These are phyloP conservation scores for Graphium colonna DNA, from an alignment of 2,888 invertebrate genomes.

Conservation along the genomic window DNA sequence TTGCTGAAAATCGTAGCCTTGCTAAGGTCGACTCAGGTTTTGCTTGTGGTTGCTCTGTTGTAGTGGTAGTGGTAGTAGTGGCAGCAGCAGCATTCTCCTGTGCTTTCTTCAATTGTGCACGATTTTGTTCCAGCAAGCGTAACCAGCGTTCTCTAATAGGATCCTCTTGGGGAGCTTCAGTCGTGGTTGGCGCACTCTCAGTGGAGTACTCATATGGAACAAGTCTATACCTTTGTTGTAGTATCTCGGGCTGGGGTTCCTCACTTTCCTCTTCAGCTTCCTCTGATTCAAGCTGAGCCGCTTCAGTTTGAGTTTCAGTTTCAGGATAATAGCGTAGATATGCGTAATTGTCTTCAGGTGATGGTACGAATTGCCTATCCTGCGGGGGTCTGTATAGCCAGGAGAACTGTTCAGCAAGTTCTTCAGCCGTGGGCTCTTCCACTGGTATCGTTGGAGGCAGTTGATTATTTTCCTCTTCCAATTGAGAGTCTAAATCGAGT, in stretches of 20 bases:
- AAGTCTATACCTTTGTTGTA: constrained; percentile 28
- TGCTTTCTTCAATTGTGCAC: constrained; percentile 27
- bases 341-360: constrained; percentile 17
- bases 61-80: background rate
- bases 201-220: constrained; percentile 30
- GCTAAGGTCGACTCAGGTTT: constrained; percentile 26
- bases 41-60: constrained; percentile 13
- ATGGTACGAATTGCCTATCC: constrained; percentile 17
- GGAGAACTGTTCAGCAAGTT: constrained; percentile 10
- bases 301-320: constrained; percentile 21
- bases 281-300: constrained; percentile 10
- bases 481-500: constrained; percentile 5
- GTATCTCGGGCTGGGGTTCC: constrained; percentile 23
- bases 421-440: constrained; percentile 14
- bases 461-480: constrained; percentile 3
- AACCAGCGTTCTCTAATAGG: constrained; percentile 29
- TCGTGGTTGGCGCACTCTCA: constrained; percentile 25
- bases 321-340: constrained; percentile 17
- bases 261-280: constrained; percentile 19
- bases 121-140: constrained; percentile 27
- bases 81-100: constrained; percentile 3
- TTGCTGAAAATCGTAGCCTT: constrained; percentile 44
- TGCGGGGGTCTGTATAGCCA: constrained; percentile 13
- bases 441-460: constrained; percentile 9
- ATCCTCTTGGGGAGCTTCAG: constrained; percentile 19